Base-by-base conservation (phyloP, 2,113 vertebrate species). In the Tricholaema leucomelas region DNA sequence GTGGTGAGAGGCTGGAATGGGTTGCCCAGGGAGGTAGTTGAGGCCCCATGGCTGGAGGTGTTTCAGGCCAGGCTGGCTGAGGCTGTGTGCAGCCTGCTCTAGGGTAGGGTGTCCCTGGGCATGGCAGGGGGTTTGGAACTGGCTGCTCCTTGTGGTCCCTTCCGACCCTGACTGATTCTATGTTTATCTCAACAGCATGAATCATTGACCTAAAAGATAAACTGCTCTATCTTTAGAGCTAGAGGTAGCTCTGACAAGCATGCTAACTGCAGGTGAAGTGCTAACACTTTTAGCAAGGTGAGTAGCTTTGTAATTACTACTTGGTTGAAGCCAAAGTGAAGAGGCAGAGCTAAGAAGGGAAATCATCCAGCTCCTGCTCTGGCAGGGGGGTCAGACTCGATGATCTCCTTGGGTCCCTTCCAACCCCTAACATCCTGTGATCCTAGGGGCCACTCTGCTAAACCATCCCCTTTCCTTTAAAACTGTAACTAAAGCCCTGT, bases 121-220 rank as follows among this genome's bases (percentile, higher is more conserved):
- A n/a, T n/a, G n/a, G n/a, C n/a, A n/a, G n/a, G n/a, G n/a, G n/a
- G n/a, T n/a, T n/a, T n/a, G n/a, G n/a, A n/a, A n/a, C n/a, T n/a
- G n/a, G n/a, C n/a, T n/a, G n/a, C n/a, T n/a, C n/a, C n/a, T n/a
- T n/a, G n/a, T n/a, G n/a, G n/a, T n/a, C n/a, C n/a, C n/a, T n/a
- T n/a, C n/a, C n/a, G n/a, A n/a, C n/a, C n/a, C n/a, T n/a, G n/a
- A n/a, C n/a, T n/a, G n/a, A n/a, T n/a, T n/a, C n/a, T n/a, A 6
- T 25, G 55, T 86, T 79, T 46, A n/a, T 60, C 35, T 65, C 28
- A n/a, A 33, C 69, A 80, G 81, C 75, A 59, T 91, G 94, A 72
- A 59, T 42, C 36, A 40, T 2, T 50, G 86, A 50, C 36, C 71
- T 88, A 24, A 61, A 78, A 92, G 48, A n/a, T 25, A 14, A 14